These are phyloP conservation scores for Drosophila prostipennis DNA, from an alignment of 2,888 invertebrate genomes.

Conservation along the genomic window DNA sequence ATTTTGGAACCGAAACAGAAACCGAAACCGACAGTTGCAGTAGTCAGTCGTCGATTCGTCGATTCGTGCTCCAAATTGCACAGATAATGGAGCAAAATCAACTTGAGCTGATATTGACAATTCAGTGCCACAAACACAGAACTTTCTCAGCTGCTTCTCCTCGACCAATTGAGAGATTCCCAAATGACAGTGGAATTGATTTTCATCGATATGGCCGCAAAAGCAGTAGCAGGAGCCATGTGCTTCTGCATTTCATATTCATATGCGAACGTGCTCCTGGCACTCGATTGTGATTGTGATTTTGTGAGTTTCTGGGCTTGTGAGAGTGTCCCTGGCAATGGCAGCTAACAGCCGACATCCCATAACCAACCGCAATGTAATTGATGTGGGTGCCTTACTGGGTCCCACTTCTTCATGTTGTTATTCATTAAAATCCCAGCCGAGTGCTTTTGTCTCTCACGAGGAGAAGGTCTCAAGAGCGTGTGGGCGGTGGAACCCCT, in stretches of 20 bases:
- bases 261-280: conserved; percentile 59
- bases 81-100: conserved; percentile 36
- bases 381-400: conserved; percentile 49
- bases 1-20: background rate
- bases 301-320: background rate
- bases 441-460: conserved; percentile 50
- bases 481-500: conserved; percentile 7
- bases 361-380: conserved; percentile 40
- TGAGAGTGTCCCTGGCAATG: conserved; percentile 37
- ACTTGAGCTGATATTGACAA: conserved; percentile 36
- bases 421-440: conserved; percentile 69
- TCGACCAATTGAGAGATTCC: conserved; percentile 49
- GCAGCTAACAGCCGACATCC: conserved; percentile 8
- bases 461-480: conserved; percentile 31
- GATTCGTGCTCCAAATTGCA: conserved; percentile 31
- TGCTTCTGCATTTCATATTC: conserved; percentile 56
- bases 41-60: background rate
- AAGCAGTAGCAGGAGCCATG: conserved; percentile 6
- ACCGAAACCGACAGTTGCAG: conserved; percentile 13
- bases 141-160: conserved; percentile 31
- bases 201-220: conserved; percentile 50
- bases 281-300: conserved; percentile 27
- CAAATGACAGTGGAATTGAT: conserved; percentile 52
- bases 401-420: conserved; percentile 27
- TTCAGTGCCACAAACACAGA: conserved; percentile 33